Conservation (phyloP, 2,888 invertebrate species). For the Pyrrhosoma nymphula region DNA sequence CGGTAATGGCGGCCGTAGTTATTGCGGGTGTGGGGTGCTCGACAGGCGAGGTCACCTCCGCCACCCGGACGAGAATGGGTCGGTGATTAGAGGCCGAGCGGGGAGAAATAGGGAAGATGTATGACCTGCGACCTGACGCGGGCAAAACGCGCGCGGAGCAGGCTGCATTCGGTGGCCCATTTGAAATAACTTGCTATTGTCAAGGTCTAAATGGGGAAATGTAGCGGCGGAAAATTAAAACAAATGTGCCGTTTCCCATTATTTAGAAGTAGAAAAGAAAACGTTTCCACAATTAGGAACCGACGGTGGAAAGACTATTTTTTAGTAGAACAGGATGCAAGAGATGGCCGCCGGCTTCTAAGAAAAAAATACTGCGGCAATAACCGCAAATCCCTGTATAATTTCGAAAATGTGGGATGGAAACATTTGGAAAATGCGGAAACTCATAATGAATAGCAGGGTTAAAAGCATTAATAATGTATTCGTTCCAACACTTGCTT, state of each 20-base stretch:
- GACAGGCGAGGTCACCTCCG: not conserved
- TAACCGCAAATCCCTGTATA: no score
- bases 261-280: not conserved
- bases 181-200: not conserved
- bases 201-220: not conserved
- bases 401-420: no score
- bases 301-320: not conserved
- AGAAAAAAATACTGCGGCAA: no score
- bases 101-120: not conserved
- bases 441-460: no score
- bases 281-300: not conserved
- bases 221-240: not conserved
- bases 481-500: no score
- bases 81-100: not conserved
- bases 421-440: no score
- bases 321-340: not conserved
- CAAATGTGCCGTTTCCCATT: not conserved
- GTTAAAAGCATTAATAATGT: no score
- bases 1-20: not conserved
- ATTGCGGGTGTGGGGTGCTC: not conserved
- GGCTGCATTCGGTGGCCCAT: not conserved
- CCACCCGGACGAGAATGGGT: not conserved
- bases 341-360: no score
- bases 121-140: not conserved
- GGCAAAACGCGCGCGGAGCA: not conserved